These are phyloP conservation scores for Nemotelus pantherinus DNA, from an alignment of 2,888 invertebrate genomes.

Conservation along the genomic window DNA sequence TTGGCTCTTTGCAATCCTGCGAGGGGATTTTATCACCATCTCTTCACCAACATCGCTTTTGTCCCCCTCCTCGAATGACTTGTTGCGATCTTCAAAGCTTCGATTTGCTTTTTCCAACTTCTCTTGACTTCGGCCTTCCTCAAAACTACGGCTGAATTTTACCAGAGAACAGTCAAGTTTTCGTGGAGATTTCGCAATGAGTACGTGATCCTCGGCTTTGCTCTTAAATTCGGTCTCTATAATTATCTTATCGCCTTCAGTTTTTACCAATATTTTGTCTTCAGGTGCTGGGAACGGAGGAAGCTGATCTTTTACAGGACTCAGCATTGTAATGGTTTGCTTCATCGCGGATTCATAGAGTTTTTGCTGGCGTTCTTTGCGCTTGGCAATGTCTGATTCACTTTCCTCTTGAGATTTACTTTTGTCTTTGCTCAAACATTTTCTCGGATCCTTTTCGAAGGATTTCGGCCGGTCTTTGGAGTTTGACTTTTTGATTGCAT, in stretches of 20 bases:
- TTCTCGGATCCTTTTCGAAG: constrained; percentile 69
- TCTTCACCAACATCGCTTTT: constrained; percentile 67
- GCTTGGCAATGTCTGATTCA: constrained; percentile 74
- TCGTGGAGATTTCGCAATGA: constrained; percentile 79
- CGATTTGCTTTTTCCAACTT: constrained; percentile 71
- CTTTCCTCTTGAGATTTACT: constrained; percentile 79
- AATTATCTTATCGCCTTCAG: constrained; percentile 75
- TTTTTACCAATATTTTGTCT: constrained; percentile 77
- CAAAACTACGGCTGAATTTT: constrained; percentile 72
- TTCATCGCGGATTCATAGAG: constrained; percentile 79
- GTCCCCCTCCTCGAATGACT: constrained; percentile 71
- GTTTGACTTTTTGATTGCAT: constrained; percentile 68
- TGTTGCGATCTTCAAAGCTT: constrained; percentile 73
- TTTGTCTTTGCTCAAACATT: constrained; percentile 67
- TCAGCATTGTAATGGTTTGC: constrained; percentile 77
- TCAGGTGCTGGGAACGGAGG: constrained; percentile 78
- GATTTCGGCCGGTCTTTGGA: constrained; percentile 76
- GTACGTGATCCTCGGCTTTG: constrained; percentile 79
- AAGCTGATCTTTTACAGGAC: constrained; percentile 77
- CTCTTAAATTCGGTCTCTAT: constrained; percentile 79
- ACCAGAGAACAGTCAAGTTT: constrained; percentile 72
- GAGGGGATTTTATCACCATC: constrained; percentile 69
- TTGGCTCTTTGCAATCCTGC: constrained; percentile 70
- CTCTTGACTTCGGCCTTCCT: constrained; percentile 69
- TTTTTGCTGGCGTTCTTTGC: constrained; percentile 79